Evolutionary conservation across 2,113 vertebrate species (phyloP), one percentile per base, ranked within the genome.

Genomic region (Lontra canadensis): DNA sequence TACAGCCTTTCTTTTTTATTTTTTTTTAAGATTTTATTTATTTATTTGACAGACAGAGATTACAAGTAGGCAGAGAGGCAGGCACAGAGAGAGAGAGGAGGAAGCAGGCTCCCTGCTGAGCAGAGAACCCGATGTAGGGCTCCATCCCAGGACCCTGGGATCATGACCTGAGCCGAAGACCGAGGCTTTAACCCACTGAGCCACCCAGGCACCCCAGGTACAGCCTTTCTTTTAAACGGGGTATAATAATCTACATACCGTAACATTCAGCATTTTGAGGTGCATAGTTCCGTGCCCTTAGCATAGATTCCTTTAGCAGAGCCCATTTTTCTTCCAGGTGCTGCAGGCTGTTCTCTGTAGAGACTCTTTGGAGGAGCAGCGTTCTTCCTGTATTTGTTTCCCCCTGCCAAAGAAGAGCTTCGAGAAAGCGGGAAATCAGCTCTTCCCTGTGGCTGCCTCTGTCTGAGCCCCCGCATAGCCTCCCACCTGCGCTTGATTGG

Each of bases 401-500:
- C 80, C 4, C 71, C n/a, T 34, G 44, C 67, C 26, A 76, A 23
- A 79, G n/a, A 90, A 36, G 29, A 91, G 47, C 57, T 47, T 14
- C 34, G 39, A n/a, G 18, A 71, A 34, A n/a, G 7, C 23, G 9
- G 63, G 15, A 49, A 21, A 4, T 11, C 44, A 23, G 23, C 81
- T 29, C 29, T 73, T 21, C 39, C 21, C 59, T 4, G 6, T 0
- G 29, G 78, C 12, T 12, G 7, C 55, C 71, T 90, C 39, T 11
- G 4, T 29, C 42, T 2, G 2, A 73, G 69, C 31, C 21, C 26
- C 26, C 17, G 25, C 14, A 23, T 23, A 0, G 18, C 2, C 8
- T 59, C 78, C 21, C 1, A 9, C 90, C 59, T 17, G 23, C 0
- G 0, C 42, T 8, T 7, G 25, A 15, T 3, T 8, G 7, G 73